Evolutionary conservation across 2,888 invertebrate genomes (phyloP).

Genomic region (Cephus pulcher): DNA sequence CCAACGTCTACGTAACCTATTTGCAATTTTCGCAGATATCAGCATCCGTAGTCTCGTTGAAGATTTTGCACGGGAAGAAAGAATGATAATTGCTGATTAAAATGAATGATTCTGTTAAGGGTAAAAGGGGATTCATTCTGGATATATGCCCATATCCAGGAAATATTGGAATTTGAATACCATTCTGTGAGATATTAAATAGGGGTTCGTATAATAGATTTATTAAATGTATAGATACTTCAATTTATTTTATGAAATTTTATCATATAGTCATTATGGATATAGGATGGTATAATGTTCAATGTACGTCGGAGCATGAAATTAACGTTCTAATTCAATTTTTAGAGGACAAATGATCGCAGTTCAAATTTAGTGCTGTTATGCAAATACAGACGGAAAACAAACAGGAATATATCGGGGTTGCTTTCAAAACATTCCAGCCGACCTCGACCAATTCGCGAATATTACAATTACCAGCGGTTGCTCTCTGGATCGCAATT

Average conservation of each 20-base stretch:
- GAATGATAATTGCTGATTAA: not conserved
- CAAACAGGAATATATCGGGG: conserved; percentile 38
- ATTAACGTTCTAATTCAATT: conserved; percentile 24
- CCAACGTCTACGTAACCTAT: not conserved
- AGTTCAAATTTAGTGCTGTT: conserved; percentile 21
- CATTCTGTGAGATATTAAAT: not conserved
- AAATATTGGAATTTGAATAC: not conserved
- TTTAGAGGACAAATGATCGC: conserved; percentile 23
- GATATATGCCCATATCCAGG: not conserved
- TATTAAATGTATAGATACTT: not conserved
- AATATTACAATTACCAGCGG: conserved; percentile 35
- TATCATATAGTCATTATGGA: not conserved
- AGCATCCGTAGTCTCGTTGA: not conserved
- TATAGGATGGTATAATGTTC: not conserved
- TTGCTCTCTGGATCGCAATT: not conserved
- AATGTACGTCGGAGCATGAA: conserved; percentile 1
- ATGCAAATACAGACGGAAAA: conserved; percentile 42
- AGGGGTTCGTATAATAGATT: not conserved
- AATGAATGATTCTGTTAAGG: not conserved
- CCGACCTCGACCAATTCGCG: conserved; percentile 33
- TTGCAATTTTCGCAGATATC: not conserved
- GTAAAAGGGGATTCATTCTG: not conserved
- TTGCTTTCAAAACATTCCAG: conserved; percentile 39
- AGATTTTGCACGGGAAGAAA: not conserved
- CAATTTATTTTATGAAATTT: not conserved